Evolutionary conservation across 2,888 invertebrate species (phyloP).

Genomic region (Alsophila aescularia): DNA sequence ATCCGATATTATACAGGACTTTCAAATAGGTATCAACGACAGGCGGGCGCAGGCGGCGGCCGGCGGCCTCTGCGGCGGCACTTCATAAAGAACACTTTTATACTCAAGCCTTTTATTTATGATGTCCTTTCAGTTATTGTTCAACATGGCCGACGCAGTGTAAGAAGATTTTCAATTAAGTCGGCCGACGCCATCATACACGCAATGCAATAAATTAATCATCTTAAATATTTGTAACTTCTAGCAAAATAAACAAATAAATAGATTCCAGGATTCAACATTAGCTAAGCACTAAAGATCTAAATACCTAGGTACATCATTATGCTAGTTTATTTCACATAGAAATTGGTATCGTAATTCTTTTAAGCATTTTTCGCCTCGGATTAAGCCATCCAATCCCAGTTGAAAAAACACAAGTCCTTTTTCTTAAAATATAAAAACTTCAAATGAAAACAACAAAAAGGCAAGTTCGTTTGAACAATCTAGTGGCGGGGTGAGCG

Average conservation of each 20-base stretch:
- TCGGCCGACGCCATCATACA: constrained; percentile 28
- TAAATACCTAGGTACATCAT: too few species aligned
- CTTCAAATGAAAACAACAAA: constrained; percentile 5
- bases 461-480: constrained; percentile 30
- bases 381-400: too few species aligned
- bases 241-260: too few species aligned
- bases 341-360: too few species aligned
- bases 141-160: constrained; percentile 55
- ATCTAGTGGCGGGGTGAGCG: constrained; percentile 35
- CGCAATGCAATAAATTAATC: not conserved
- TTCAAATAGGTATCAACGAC: constrained; percentile 80
- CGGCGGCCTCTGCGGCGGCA: constrained; percentile 69
- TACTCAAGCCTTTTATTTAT: constrained; percentile 82
- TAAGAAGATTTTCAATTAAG: constrained; percentile 66
- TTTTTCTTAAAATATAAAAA: not conserved
- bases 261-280: too few species aligned
- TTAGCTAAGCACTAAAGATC: too few species aligned
- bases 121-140: constrained; percentile 76
- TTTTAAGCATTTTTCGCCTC: too few species aligned
- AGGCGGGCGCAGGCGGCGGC: constrained; percentile 55
- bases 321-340: too few species aligned
- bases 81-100: constrained; percentile 84
- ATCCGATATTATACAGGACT: constrained; percentile 79
- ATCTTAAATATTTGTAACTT: too few species aligned
- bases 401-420: too few species aligned